Percentiles rank a stretch among this genome's conserved stretches.
These are phyloP conservation scores for Diarsia mendica DNA, from an alignment of 2,888 invertebrate species.

Conservation along the genomic window DNA sequence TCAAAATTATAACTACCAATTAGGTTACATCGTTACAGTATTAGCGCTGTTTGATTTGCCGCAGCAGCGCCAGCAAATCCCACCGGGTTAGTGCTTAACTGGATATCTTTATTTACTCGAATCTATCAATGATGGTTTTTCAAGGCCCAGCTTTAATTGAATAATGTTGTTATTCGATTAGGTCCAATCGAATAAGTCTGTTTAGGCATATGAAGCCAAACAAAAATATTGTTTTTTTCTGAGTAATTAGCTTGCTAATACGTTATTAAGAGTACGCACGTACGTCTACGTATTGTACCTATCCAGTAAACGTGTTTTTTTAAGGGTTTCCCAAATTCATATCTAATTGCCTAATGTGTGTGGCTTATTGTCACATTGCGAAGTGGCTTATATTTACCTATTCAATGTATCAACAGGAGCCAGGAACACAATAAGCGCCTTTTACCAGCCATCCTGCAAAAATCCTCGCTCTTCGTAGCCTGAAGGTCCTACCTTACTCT, in stretches of 20 bases:
- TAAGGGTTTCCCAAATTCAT: background rate
- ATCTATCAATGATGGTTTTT: background rate
- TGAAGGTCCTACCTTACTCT: background rate
- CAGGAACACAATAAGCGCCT: background rate
- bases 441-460: background rate
- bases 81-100: too few relatives aligned
- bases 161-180: slow-evolving; percentile 23
- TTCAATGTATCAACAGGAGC: background rate
- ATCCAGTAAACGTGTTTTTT: background rate
- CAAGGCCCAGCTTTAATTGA: slow-evolving; percentile 28
- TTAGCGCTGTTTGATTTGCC: too few relatives aligned
- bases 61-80: too few relatives aligned
- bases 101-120: background rate
- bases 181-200: slow-evolving; percentile 3
- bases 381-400: background rate
- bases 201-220: slow-evolving; percentile 5
- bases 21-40: too few relatives aligned
- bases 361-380: background rate
- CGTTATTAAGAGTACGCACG: background rate
- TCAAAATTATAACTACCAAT: too few relatives aligned
- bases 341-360: background rate
- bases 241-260: background rate
- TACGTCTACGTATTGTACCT: background rate
- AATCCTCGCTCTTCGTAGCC: background rate
- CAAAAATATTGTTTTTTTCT: slow-evolving; percentile 5